Conservation (phyloP, 2,888 invertebrate species). For the Lithophane leautieri region DNA sequence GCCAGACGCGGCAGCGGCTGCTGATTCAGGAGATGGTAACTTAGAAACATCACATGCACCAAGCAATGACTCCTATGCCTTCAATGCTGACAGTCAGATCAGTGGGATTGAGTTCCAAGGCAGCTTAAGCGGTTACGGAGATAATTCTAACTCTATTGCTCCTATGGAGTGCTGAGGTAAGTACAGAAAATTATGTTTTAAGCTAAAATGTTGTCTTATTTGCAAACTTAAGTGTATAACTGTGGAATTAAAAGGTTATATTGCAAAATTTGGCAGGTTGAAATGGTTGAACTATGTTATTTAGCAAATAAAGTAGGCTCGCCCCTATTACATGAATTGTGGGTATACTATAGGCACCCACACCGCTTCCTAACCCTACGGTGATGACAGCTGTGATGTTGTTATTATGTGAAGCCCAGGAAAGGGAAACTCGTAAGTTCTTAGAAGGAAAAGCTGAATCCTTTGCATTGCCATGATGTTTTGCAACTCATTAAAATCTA, state of each 20-base stretch:
- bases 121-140: conserved; percentile 88
- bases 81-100: conserved; percentile 87
- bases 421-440: background rate
- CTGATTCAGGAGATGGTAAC: conserved; percentile 82
- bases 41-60: conserved; percentile 81
- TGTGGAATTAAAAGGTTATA: background rate
- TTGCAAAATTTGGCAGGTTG: too few relatives aligned
- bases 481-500: background rate
- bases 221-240: too few relatives aligned
- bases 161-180: conserved; percentile 91
- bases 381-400: too few relatives aligned
- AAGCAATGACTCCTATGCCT: conserved; percentile 85
- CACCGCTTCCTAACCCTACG: too few relatives aligned
- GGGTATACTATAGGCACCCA: too few relatives aligned
- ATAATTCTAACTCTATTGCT: conserved; percentile 92
- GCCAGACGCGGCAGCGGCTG: conserved; percentile 84
- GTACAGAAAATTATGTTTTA: conserved; percentile 23
- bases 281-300: background rate
- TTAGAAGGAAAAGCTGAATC: background rate
- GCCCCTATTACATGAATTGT: too few relatives aligned
- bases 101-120: conserved; percentile 86
- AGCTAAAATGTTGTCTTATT: background rate
- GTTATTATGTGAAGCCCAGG: background rate
- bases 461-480: background rate
- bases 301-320: too few relatives aligned